Conservation (phyloP, 1,140 invertebrate genomes). For the Bathynomus jamesi region DNA sequence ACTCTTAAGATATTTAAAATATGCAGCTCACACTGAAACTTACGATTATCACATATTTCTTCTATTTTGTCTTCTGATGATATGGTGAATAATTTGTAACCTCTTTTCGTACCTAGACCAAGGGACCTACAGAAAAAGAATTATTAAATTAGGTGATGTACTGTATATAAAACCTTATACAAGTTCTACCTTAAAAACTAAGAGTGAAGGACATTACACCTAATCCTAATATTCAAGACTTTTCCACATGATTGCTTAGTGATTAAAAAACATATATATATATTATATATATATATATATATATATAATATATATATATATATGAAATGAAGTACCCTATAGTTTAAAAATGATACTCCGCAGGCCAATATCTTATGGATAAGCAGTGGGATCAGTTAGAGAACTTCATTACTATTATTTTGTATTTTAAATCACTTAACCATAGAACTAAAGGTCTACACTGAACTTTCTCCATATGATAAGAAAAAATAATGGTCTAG, state of each 20-base stretch:
- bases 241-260: background rate
- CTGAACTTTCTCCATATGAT: too few relatives aligned
- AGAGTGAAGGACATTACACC: background rate
- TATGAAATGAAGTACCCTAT: too few relatives aligned
- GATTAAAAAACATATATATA: background rate
- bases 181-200: background rate
- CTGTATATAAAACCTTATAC: too few relatives aligned
- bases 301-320: background rate
- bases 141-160: too few relatives aligned
- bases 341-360: conserved; percentile 2
- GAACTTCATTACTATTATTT: too few relatives aligned
- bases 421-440: too few relatives aligned
- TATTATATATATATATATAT: conserved; percentile 4
- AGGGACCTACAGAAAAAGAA: conserved; percentile 64
- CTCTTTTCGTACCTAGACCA: conserved; percentile 78
- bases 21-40: too few relatives aligned
- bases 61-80: conserved; percentile 76
- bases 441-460: too few relatives aligned
- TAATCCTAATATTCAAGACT: background rate
- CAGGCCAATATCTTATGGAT: background rate
- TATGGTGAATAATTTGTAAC: conserved; percentile 80
- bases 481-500: too few relatives aligned
- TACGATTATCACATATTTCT: conserved; percentile 75
- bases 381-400: too few relatives aligned
- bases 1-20: too few relatives aligned